A percentile compares a stretch with the other conserved stretches of the same genome.
Evolutionary conservation across 2,797 vertebrate species (phyloP).

Genomic region (Molossus molossus): DNA sequence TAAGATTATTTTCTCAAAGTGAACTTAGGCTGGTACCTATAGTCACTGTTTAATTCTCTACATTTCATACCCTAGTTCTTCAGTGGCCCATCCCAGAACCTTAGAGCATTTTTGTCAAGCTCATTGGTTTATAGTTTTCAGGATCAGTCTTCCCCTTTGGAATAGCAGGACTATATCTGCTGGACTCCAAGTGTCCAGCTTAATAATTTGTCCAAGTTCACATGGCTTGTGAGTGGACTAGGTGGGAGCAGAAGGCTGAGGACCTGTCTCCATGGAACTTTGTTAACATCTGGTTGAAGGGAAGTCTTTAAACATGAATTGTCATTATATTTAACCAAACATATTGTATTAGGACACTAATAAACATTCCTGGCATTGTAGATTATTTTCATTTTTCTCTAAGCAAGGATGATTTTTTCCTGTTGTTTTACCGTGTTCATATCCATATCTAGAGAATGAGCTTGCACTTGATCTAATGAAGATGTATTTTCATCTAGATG

Average conservation of each 20-base stretch:
- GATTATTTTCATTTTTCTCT: constrained; percentile 29
- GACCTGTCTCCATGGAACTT: background rate
- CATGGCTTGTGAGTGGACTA: background rate
- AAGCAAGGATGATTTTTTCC: background rate
- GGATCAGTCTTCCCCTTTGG: background rate
- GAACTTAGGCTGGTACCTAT: background rate
- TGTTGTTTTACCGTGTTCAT: background rate
- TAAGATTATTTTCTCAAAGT: constrained; percentile 27
- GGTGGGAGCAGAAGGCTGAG: background rate
- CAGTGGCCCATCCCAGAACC: background rate
- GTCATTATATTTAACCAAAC: background rate
- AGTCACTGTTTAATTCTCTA: background rate
- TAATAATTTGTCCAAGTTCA: background rate
- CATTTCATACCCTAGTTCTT: background rate
- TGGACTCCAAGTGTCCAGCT: background rate
- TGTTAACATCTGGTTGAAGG: background rate
- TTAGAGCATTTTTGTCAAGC: background rate
- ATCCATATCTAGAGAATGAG: background rate
- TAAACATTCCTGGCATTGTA: background rate
- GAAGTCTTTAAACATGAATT: background rate
- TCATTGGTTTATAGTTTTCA: background rate
- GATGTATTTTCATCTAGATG: background rate
- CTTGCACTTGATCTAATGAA: constrained; percentile 29
- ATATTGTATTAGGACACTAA: constrained; percentile 2
- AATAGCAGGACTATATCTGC: background rate